Evolutionary conservation across 2,888 invertebrate genomes (phyloP).

Genomic region (Drosophila nr. perissopoda): DNA sequence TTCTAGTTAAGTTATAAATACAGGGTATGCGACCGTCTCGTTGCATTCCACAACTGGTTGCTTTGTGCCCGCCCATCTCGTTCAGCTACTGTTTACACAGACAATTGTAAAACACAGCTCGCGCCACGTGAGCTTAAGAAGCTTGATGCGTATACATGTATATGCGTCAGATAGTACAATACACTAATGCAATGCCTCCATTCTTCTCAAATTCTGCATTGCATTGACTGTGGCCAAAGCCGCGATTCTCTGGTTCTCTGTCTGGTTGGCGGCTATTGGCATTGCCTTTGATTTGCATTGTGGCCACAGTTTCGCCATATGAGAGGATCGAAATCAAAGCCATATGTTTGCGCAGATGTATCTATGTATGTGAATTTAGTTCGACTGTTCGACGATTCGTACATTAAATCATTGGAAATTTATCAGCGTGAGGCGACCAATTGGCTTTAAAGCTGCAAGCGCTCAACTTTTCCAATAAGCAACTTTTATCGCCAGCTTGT

Average conservation of each 20-base stretch:
- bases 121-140: constrained; percentile 54
- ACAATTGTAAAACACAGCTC: constrained; percentile 60
- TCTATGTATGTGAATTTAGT: neutral
- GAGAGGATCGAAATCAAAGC: neutral
- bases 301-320: constrained; percentile 26
- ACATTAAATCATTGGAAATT: constrained; percentile 53
- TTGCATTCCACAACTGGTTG: neutral
- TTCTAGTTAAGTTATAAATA: neutral
- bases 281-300: constrained; percentile 53
- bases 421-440: constrained; percentile 48
- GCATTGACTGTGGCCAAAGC: constrained; percentile 12
- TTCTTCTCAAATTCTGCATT: constrained; percentile 11
- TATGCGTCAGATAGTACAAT: constrained; percentile 36
- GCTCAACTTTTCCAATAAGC: constrained; percentile 61
- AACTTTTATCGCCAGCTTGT: constrained; percentile 60
- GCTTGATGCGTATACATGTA: constrained; percentile 10
- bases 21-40: neutral
- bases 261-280: constrained; percentile 20
- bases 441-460: constrained; percentile 54
- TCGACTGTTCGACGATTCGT: constrained; percentile 16
- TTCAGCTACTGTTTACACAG: constrained; percentile 45
- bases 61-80: constrained; percentile 18
- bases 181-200: constrained; percentile 35
- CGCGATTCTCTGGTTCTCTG: constrained; percentile 1
- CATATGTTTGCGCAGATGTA: neutral